A percentile compares a stretch with the other conserved stretches of the same genome.
Evolutionary conservation across 2,797 vertebrate genomes (phyloP).

Genomic region (Glossophaga mutica): DNA sequence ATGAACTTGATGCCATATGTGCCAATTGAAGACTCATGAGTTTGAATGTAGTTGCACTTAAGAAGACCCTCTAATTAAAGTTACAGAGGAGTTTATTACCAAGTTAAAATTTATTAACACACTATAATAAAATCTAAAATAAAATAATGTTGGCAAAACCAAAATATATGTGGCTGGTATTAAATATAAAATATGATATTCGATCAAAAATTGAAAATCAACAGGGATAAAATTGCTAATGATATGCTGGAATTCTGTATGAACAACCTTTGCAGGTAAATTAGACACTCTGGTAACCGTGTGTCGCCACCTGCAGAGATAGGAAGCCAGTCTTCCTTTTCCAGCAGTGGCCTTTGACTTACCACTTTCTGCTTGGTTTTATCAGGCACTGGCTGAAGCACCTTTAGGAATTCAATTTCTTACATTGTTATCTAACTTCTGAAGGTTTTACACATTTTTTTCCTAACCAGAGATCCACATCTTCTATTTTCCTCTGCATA

Average conservation of each 20-base stretch:
- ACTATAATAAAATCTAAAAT: background rate
- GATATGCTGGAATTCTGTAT: background rate
- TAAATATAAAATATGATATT: background rate
- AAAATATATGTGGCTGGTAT: background rate
- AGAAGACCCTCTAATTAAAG: background rate
- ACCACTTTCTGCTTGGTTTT: background rate
- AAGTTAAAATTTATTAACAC: background rate
- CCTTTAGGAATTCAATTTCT: background rate
- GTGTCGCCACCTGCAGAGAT: background rate
- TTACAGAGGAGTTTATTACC: background rate
- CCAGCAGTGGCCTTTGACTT: background rate
- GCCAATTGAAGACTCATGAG: background rate
- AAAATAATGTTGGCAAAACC: background rate
- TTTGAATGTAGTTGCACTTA: background rate
- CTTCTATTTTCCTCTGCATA: background rate
- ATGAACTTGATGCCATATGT: background rate
- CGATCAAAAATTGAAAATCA: background rate
- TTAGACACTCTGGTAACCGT: background rate
- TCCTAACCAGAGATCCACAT: background rate
- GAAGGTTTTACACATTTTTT: background rate
- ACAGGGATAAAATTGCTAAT: background rate
- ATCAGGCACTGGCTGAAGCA: background rate
- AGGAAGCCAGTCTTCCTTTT: background rate
- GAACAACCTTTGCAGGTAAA: background rate
- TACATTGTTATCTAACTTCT: background rate